Evolutionary conservation across 2,888 invertebrate genomes (phyloP).

Genomic region (Ochropleura plecta): DNA sequence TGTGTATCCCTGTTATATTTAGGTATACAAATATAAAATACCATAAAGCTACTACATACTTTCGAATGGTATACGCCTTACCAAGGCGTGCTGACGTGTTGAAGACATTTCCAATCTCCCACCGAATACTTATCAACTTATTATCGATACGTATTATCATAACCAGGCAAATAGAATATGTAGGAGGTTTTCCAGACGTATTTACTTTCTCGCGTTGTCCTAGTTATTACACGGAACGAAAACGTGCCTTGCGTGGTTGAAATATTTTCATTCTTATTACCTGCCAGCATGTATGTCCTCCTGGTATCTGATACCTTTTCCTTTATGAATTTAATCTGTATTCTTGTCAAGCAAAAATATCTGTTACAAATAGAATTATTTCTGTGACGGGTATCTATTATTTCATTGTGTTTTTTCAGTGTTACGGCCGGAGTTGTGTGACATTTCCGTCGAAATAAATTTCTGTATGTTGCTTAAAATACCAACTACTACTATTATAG

Average conservation of each 20-base stretch:
- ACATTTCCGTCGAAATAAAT: not conserved
- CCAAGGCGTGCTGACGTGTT: slow-evolving; percentile 10
- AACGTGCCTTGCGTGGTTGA: slow-evolving; percentile 69
- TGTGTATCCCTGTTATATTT: not conserved
- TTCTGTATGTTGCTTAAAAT: not conserved
- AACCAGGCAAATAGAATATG: slow-evolving; percentile 57
- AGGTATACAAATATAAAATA: not conserved
- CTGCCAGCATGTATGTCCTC: slow-evolving; percentile 50
- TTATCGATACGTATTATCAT: slow-evolving; percentile 55
- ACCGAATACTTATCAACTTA: slow-evolving; percentile 54
- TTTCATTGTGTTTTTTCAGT: not conserved
- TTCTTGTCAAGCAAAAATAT: slow-evolving; percentile 54
- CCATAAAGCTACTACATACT: not conserved
- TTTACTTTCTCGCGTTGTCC: slow-evolving; percentile 67
- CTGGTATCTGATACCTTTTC: slow-evolving; percentile 50
- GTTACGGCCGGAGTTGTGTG: not conserved
- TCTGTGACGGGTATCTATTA: not conserved
- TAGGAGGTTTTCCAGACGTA: slow-evolving; percentile 51
- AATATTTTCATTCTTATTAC: slow-evolving; percentile 61
- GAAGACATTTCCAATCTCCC: slow-evolving; percentile 46
- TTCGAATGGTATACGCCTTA: slow-evolving; percentile 14
- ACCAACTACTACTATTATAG: not conserved
- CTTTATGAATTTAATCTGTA: slow-evolving; percentile 61
- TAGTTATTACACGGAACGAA: slow-evolving; percentile 66
- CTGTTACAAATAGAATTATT: slow-evolving; percentile 43